These are phyloP conservation scores for Oasisia sp. DNA, from an alignment of 2,888 invertebrate genomes.

Conservation along the genomic window DNA sequence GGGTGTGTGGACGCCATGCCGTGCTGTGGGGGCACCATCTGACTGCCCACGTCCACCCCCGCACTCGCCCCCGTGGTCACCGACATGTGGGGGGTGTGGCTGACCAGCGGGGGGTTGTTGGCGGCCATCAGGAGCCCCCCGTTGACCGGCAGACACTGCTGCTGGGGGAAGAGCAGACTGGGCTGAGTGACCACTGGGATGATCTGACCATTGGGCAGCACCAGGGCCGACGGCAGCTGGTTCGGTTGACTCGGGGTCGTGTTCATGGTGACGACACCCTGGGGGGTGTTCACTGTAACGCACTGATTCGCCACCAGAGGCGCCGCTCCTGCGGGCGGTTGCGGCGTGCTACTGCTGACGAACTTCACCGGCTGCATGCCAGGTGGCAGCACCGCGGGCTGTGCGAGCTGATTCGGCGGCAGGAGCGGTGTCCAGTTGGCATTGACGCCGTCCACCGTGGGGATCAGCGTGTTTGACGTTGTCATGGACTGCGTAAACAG, in stretches of 20 bases:
- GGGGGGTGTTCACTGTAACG: conserved; percentile 40
- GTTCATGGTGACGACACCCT: conserved; percentile 40
- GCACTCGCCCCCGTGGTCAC: background rate
- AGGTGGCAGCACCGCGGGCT: background rate
- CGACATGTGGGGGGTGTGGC: conserved; percentile 8
- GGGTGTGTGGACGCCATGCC: background rate
- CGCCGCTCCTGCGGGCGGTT: background rate
- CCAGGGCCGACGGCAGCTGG: conserved; percentile 62
- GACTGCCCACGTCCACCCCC: background rate
- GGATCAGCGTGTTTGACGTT: background rate
- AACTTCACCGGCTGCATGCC: background rate
- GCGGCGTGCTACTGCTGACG: background rate
- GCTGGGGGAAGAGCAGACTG: conserved; percentile 46
- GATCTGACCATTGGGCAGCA: conserved; percentile 65
- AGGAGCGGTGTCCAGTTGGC: background rate
- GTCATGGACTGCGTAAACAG: background rate
- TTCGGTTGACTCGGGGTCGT: conserved; percentile 41
- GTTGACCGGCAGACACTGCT: conserved; percentile 40
- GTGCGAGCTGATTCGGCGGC: background rate
- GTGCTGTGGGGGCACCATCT: background rate
- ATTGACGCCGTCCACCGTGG: background rate
- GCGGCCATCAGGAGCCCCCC: conserved; percentile 40
- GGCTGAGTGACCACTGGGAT: conserved; percentile 66
- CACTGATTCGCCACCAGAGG: conserved; percentile 19
- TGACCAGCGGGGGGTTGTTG: conserved; percentile 23